Evolutionary conservation across 2,888 invertebrate genomes (phyloP), one percentile per base, ranked within the genome.

Genomic region (Drosophila ezoana): DNA sequence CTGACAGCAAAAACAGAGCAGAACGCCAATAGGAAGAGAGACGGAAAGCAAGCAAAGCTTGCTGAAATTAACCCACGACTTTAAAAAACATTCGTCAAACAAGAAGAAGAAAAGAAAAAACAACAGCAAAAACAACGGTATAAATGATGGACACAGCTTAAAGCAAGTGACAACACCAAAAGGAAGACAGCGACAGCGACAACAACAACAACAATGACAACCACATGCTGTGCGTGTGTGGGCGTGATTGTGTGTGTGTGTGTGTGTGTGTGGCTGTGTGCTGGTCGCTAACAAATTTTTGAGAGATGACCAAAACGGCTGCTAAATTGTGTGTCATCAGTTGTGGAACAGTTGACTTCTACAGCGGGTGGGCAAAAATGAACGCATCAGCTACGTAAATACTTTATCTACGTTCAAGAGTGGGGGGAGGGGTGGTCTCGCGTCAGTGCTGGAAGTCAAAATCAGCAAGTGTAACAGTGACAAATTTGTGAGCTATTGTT

Each of bases 291-390:
- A 47, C 72, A 71, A 61, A 47, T 71, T 68, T 76, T 71, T 79
- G 83, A 79, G 61, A 76, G 89, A 88, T 88, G 89, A 68, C 71
- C 72, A 71, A 82, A 86, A 76, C 66, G 65, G 58, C 60, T 63
- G 80, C 70, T 54, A 74, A 71, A 72, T 74, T 68, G 70, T 52
- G 16, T 54, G 72, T 14, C 48, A 38, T 49, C 38, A 40, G 47
- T 54, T 59, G 62, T 58, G 18, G 59, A 62, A 60, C 72, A 66
- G 62, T 79, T 75, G 62, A 66, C 86, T 74, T 65, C 64, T 38
- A 41, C 28, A 44, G 53, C 41, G 47, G 52, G 40, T 56, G 59
- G 33, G 14, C 37, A 18, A 52, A 59, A 66, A 62, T 75, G 75
- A 63, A 47, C 79, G 67, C 79, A 75, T 73, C 74, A 67, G 37